These are phyloP conservation scores for Aeoliscus strigatus DNA, from an alignment of 2,797 vertebrate species.

Conservation along the genomic window DNA sequence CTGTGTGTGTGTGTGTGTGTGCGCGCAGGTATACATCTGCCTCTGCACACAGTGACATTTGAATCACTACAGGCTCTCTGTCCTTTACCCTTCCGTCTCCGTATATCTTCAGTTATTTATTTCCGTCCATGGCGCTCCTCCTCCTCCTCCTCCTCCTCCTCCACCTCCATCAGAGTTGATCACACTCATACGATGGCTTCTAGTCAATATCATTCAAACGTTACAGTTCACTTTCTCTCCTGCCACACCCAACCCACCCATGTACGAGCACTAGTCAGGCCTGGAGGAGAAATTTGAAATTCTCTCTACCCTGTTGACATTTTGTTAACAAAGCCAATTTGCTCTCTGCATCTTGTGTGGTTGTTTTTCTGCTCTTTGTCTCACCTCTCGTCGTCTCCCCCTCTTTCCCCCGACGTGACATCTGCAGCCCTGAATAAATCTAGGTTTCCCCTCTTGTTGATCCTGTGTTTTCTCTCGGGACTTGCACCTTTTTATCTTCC, in stretches of 20 bases:
- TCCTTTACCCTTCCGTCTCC: constrained; percentile 21
- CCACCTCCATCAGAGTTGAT: constrained; percentile 20
- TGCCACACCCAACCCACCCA: constrained; percentile 27
- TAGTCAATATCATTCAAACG: constrained; percentile 27
- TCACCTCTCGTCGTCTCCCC: constrained; percentile 10
- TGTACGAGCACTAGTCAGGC: no score
- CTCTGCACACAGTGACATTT: constrained; percentile 53
- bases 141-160: no score
- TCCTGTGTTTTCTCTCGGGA: constrained; percentile 42
- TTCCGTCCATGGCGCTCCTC: no score
- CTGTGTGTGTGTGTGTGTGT: no score
- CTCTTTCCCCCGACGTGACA: constrained; percentile 32
- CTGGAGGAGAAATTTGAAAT: constrained; percentile 45
- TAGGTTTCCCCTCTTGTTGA: constrained; percentile 39
- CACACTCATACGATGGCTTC: constrained; percentile 12
- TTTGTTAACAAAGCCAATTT: constrained; percentile 54
- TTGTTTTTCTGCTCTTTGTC: constrained; percentile 18
- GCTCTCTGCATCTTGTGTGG: constrained; percentile 19
- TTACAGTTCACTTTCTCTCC: constrained; percentile 1
- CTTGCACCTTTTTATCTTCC: constrained; percentile 48
- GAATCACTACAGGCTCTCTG: constrained; percentile 51
- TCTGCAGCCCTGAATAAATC: constrained; percentile 48
- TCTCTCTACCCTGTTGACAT: constrained; percentile 58
- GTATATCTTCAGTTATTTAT: no score
- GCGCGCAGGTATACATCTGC: constrained; percentile 44